Evolutionary conservation across 2,113 vertebrate species (phyloP), one percentile per base, ranked within the genome.

Genomic region (Poeciliopsis retropinna): DNA sequence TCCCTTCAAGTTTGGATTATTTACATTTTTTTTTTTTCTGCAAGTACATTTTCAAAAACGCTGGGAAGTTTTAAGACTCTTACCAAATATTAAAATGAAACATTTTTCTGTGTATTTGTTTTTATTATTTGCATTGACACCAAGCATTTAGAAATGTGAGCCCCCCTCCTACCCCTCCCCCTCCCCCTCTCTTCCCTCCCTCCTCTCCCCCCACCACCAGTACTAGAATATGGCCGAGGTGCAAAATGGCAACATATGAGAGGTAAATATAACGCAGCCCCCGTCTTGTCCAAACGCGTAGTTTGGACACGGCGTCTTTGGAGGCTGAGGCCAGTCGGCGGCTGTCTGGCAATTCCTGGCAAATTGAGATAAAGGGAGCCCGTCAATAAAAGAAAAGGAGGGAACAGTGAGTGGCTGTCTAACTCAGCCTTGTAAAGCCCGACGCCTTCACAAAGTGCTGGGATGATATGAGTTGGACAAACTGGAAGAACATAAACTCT

Each of bases 291-390:
- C 82, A 76, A 72, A 81, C 78, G 70, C 75, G 64, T 72, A 66
- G 61, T 57, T 34, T 34, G 32, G 32, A 34, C 32, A 34, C 32
- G 32, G 1, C 32, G 32, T 3, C 64, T 88, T 60, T 73, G 19
- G 54, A 89, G 75, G 81, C 79, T 72, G 84, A 89, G 84, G 81
- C 83, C 86, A 93, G 87, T 88, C 82, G 61, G 78, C 62, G 67
- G 72, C 29, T 85, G 74, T 80, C 85, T 88, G 93, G 73, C 92
- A 87, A 93, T 67, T 89, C 51, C n/a, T 95, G 94, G 81, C 76
- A 94, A 85, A 85, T 70, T 92, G 80, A 86, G 94, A 94, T 95
- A 94, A 95, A 89, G 77, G 74, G 87, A 92, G 90, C 85, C 85
- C 89, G 90, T 92, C 80, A 86, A 87, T 87, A 90, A 88, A 86